Evolutionary conservation across 1,140 invertebrate species (phyloP).

Genomic region (Heliothis subflexa): DNA sequence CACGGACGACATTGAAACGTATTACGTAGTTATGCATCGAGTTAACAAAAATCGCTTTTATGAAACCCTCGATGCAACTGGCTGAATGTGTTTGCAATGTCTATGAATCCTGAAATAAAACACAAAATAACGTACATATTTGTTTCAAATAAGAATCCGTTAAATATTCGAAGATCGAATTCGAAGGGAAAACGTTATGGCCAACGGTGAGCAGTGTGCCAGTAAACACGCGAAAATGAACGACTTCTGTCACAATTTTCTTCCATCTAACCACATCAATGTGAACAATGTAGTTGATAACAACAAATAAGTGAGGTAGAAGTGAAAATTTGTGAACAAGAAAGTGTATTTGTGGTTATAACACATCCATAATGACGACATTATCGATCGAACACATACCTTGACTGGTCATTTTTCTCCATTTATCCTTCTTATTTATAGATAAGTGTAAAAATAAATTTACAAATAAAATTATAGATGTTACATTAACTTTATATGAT

Average conservation of each 20-base stretch:
- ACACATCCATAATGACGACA: conserved; percentile 69
- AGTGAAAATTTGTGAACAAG: conserved; percentile 25
- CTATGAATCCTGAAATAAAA: conserved; percentile 7
- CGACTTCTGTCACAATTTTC: conserved; percentile 13
- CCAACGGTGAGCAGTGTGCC: conserved; percentile 67
- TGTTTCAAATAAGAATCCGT: conserved; percentile 78
- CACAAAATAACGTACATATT: conserved; percentile 44
- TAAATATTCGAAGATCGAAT: conserved; percentile 85
- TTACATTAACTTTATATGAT: conserved; percentile 51
- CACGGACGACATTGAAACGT: conserved; percentile 43
- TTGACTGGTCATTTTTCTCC: conserved; percentile 78
- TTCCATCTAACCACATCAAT: conserved; percentile 22
- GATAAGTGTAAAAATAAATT: conserved; percentile 51
- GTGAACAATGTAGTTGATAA: conserved; percentile 31
- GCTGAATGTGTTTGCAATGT: conserved; percentile 9
- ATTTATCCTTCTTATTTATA: conserved; percentile 62
- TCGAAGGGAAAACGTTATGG: conserved; percentile 82
- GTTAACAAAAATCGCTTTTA: conserved; percentile 5
- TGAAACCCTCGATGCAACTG: background rate
- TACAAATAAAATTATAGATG: conserved; percentile 59
- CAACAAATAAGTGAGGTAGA: conserved; percentile 42
- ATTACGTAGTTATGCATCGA: conserved; percentile 35
- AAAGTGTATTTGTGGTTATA: conserved; percentile 68
- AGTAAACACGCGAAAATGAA: conserved; percentile 47
- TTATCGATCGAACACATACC: conserved; percentile 83